Evolutionary conservation across 2,888 invertebrate species (phyloP).

Genomic region (Vannuccia rotundouncinata): DNA sequence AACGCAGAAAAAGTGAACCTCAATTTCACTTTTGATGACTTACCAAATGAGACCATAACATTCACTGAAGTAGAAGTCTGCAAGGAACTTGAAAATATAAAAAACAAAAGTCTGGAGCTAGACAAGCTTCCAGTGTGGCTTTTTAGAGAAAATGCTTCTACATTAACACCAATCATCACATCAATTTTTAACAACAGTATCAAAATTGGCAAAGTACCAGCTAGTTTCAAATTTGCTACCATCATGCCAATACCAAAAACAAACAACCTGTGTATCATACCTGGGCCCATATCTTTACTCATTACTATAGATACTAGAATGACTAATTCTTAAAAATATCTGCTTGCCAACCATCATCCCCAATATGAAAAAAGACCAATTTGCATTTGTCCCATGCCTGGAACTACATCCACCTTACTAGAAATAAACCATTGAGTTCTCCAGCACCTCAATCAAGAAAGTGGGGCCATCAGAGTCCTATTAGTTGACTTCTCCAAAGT

Average conservation of each 20-base stretch:
- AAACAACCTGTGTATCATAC: not conserved
- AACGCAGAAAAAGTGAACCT: no score
- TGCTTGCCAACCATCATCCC: not conserved
- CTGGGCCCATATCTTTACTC: not conserved
- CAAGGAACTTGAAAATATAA: slow-evolving; percentile 10
- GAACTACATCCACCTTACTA: not conserved
- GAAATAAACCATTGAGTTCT: not conserved
- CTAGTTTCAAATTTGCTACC: not conserved
- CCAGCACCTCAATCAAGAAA: not conserved
- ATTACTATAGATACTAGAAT: not conserved
- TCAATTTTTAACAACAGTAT: not conserved
- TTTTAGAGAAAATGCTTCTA: not conserved
- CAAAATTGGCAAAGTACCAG: not conserved
- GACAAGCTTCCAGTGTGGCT: not conserved
- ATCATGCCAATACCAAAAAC: not conserved
- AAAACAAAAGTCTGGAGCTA: slow-evolving; percentile 12
- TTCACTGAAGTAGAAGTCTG: slow-evolving; percentile 2
- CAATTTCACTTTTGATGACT: no score
- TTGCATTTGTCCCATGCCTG: not conserved
- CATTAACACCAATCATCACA: not conserved
- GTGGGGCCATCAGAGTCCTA: not conserved
- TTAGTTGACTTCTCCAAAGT: not conserved
- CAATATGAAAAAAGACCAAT: not conserved
- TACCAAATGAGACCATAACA: no score
- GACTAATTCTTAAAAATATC: not conserved